phyloP scores from a whole-genome alignment of 2,113 vertebrate genomes.

The Mobula hypostoma region DNA sequence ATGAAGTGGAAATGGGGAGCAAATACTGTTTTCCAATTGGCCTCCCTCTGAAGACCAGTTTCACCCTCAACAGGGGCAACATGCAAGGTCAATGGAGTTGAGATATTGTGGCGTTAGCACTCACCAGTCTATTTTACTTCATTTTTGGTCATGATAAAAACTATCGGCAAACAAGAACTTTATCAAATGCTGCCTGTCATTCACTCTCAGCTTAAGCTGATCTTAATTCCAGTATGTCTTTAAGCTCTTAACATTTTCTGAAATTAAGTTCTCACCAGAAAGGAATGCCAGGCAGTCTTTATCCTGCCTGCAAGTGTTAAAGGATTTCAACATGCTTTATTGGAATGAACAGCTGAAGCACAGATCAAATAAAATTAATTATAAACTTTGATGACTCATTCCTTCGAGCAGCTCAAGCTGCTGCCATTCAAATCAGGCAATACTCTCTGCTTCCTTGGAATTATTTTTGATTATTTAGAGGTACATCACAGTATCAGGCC shows the following conservation, averaged over 20 bases:
- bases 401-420: background rate
- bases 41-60: background rate
- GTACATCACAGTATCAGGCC: no score
- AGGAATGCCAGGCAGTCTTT: constrained; percentile 17
- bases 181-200: background rate
- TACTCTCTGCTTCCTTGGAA: background rate
- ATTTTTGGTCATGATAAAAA: background rate
- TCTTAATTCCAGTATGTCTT: constrained; percentile 4
- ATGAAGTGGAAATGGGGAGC: background rate
- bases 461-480: background rate
- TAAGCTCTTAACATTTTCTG: background rate
- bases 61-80: background rate
- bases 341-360: constrained; percentile 7
- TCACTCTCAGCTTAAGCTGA: constrained; percentile 14
- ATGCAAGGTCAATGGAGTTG: no score
- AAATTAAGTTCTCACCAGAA: background rate
- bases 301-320: background rate
- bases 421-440: background rate
- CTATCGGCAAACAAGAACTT: background rate
- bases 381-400: background rate
- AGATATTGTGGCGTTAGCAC: no score
- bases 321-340: background rate
- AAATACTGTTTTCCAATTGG: background rate
- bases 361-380: background rate
- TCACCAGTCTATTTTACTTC: background rate